phyloP scores from a whole-genome alignment of 2,888 invertebrate genomes.

The Heliconius sara region DNA sequence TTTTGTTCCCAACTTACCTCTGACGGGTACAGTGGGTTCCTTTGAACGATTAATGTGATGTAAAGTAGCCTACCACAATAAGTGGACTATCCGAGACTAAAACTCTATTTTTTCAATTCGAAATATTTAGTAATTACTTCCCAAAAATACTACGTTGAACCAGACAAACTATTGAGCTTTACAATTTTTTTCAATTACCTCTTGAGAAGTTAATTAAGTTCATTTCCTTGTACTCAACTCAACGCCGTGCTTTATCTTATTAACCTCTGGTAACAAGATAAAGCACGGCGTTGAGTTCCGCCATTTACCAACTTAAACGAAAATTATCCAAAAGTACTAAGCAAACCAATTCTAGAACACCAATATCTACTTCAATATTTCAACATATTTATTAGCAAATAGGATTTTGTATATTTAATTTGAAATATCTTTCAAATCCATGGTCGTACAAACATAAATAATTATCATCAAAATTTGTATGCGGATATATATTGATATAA shows the following conservation, averaged over 20 bases:
- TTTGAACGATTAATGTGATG: background rate
- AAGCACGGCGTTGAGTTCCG: no score
- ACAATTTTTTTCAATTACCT: background rate
- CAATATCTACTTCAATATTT: background rate
- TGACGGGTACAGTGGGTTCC: background rate
- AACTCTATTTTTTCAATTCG: no score
- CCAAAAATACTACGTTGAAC: background rate
- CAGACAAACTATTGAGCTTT: background rate
- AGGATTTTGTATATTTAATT: constrained; percentile 22
- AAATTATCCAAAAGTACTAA: background rate
- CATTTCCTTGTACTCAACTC: no score
- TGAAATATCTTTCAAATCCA: constrained; percentile 17
- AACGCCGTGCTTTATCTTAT: no score
- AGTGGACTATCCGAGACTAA: no score
- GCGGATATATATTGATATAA: constrained; percentile 19
- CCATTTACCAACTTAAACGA: no score
- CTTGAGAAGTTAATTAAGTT: no score
- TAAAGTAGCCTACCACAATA: background rate
- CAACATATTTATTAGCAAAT: constrained; percentile 12
- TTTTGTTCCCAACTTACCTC: no score
- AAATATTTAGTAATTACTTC: background rate
- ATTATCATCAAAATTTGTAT: constrained; percentile 17
- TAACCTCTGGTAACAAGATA: no score
- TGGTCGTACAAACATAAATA: constrained; percentile 7
- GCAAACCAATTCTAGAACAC: background rate